Evolutionary conservation across 35 echinoderm and acorn worm genomes (phyloP), one percentile per base, ranked within the genome.

Genomic region (Holothuria glaberrima): DNA sequence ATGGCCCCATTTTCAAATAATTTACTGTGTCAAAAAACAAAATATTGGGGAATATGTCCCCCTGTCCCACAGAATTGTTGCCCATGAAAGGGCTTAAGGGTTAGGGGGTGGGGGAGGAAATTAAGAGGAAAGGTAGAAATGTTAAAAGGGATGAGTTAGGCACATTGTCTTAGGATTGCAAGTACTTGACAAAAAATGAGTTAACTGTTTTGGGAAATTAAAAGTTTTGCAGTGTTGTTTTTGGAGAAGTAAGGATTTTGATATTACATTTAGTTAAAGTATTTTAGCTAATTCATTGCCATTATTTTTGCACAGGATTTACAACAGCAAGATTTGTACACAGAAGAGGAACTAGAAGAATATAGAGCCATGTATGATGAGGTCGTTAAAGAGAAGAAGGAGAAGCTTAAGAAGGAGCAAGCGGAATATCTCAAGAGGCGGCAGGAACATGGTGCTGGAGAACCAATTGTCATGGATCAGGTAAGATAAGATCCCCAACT

Each of bases 381-480:
- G 38, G 80, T 86, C 22, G 66, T 96, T 28, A 74, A 87, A 36
- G 81, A 80, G 25, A 83, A 76, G 31, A 96, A 93, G 44, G 61
- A 73, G 31, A 96, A 92, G 54, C 61, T 96, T 38, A 52, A 86
- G 1, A 71, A 80, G 31, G 94, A 92, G 18, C 91, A 92, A 9
- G 91, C 87, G 10, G 70, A 90, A 14, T 96, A 89, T 29, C 56
- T 86, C 21, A 75, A 92, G 61, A 62, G 79, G 5, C 77, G 72
- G 29, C n/a, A 87, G 57, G 31, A 73, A 12, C 86, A 81, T 21
- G 74, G 72, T 12, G 65, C 58, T 20, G 75, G 67, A 59, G 91
- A 90, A 46, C 69, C 94, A 9, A 69, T 96, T 41, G 60, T 59
- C 20, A 92, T 92, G 91, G 68, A 90, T 59, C 94, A 96, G 94